phyloP scores from a whole-genome alignment of 2,797 vertebrate species.

The Enteromius mattozi region DNA sequence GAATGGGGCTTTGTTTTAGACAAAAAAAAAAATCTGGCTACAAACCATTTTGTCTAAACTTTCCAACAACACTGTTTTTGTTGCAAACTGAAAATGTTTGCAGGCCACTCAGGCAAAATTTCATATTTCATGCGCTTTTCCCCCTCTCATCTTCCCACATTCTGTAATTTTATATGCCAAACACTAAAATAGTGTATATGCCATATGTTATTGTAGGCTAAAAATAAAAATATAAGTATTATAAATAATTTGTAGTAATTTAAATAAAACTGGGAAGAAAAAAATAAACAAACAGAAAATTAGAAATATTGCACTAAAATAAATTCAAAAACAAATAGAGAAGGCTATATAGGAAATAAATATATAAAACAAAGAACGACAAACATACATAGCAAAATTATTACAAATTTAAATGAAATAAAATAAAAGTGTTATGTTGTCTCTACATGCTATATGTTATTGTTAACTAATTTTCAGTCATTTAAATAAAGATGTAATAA shows the following conservation, averaged over 20 bases:
- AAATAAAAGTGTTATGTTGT: neutral
- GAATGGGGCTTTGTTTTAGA: neutral
- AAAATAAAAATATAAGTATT: neutral
- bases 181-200: neutral
- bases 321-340: neutral
- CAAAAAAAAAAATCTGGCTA: neutral
- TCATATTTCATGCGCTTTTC: neutral
- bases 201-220: neutral
- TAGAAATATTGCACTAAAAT: neutral
- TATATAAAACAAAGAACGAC: neutral
- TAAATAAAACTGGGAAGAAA: neutral
- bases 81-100: neutral
- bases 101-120: neutral
- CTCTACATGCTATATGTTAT: too few relatives aligned
- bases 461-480: too few relatives aligned
- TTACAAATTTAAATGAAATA: neutral
- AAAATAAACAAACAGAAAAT: too few relatives aligned
- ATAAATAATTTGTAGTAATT: neutral
- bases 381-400: neutral
- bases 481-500: too few relatives aligned
- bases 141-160: neutral
- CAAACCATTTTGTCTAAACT: neutral
- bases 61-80: neutral
- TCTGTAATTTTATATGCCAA: neutral
- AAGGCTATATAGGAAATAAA: neutral